phyloP scores from a whole-genome alignment of 1,140 invertebrate genomes.

The Pygmarrhopalites habei region DNA sequence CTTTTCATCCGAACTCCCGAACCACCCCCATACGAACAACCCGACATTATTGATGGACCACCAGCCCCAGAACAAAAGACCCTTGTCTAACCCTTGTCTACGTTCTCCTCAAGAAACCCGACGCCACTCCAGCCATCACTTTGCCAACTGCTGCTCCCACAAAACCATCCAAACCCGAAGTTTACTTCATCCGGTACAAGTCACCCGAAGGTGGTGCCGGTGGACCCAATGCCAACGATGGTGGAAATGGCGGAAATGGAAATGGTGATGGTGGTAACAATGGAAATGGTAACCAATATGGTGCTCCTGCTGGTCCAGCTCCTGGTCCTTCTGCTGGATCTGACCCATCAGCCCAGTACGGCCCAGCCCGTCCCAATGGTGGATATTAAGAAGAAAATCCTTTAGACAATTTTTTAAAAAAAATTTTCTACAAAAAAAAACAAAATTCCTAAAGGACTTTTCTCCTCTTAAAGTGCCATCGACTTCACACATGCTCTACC shows the following conservation, averaged over 20 bases:
- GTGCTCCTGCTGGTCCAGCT: background rate
- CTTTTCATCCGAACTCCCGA: constrained; percentile 79
- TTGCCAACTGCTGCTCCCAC: constrained; percentile 54
- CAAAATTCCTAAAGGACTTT: no score
- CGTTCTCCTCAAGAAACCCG: constrained; percentile 73
- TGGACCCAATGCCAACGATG: background rate
- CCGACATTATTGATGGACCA: constrained; percentile 53
- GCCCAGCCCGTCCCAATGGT: no score
- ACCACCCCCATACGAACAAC: constrained; percentile 64
- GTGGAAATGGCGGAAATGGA: background rate
- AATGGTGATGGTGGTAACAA: background rate
- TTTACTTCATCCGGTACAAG: constrained; percentile 76
- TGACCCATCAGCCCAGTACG: no score
- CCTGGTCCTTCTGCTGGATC: no score
- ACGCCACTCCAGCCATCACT: constrained; percentile 48
- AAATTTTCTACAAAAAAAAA: no score
- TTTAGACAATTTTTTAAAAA: no score
- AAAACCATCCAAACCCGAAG: constrained; percentile 72
- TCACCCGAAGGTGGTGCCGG: background rate
- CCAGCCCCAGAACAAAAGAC: constrained; percentile 78
- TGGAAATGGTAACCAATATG: background rate
- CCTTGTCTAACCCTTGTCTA: constrained; percentile 80
- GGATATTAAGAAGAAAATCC: no score
- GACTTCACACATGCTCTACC: background rate
- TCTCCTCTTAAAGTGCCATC: no score